Base-by-base conservation (phyloP, 2,113 vertebrate genomes). In the Smithornis capensis region DNA sequence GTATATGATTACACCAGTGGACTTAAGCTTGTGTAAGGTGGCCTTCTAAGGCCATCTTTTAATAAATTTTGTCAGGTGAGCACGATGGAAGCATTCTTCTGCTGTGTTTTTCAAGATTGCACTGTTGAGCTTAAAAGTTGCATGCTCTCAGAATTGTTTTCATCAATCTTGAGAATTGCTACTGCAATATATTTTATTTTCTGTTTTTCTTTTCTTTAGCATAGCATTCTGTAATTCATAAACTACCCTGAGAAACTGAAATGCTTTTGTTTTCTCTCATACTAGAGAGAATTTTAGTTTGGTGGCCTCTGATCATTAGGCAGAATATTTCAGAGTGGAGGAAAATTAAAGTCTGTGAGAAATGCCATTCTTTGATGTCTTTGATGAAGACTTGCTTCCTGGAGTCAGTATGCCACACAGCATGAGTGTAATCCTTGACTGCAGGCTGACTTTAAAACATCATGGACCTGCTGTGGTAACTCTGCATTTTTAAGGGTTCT, bases 301-400 rank as follows among this genome's bases (percentile, higher is more conserved):
- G 44, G 44, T 93, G 85, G 81, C 69, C 76, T 90, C 77, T 84
- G 60, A 67, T 89, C 64, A n/a, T 89, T 80, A 87, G 76, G 64
- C 64, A 89, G 87, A 71, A 37, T 94, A 89, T 94, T 91, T 89
- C 35, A 94, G 73, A 84, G 86, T 7, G 49, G 57, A 73, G 45
- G n/a, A 65, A 56, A 91, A 91, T 64, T 59, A 37, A 76, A 23
- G 68, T 68, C 35, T 38, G 33, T 84, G 57, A 92, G 44, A 91
- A 94, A 94, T 92, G 73, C 83, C 35, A 13, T 57, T 82, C 56
- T 89, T 89, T 92, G 82, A 80, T 88, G 85, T 42, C 19, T 93
- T 91, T 92, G 88, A 73, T 85, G 75, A 82, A 56, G 60, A 78
- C 73, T 49, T 82, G 73, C 56, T 87, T 70, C 65, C 28, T 37